Conservation (phyloP, 2,113 vertebrate species). For the Propithecus coquereli region DNA sequence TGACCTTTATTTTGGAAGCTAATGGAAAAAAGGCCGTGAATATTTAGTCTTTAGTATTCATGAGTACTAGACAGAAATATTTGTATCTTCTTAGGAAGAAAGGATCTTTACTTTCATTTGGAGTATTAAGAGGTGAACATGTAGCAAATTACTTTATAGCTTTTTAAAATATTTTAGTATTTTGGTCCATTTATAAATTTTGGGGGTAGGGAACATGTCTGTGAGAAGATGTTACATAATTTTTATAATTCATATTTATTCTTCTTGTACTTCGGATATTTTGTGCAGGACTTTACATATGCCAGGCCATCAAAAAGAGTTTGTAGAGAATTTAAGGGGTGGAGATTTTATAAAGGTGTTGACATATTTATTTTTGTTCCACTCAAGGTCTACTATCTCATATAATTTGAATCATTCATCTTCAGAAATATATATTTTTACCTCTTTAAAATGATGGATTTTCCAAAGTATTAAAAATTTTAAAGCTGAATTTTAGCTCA, state of each 20-base stretch:
- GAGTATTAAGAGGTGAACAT: neutral
- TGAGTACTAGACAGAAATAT: neutral
- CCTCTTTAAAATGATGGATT: neutral
- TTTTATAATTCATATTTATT: neutral
- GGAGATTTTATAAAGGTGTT: neutral
- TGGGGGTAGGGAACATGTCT: neutral
- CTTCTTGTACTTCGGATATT: neutral
- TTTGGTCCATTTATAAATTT: neutral
- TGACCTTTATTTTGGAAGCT: neutral
- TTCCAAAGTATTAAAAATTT: neutral
- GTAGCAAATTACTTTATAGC: neutral
- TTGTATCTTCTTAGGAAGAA: neutral
- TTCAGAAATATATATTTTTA: neutral
- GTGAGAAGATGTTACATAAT: neutral
- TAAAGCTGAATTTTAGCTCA: neutral
- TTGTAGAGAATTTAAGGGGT: neutral
- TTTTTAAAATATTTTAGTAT: neutral
- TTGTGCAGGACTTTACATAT: neutral
- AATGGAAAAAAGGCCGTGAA: neutral
- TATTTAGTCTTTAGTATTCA: neutral
- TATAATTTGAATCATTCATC: slow-evolving; percentile 7
- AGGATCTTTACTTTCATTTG: neutral
- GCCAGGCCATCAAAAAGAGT: neutral
- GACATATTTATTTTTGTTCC: neutral
- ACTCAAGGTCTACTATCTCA: neutral